phyloP scores from a whole-genome alignment of 2,113 vertebrate genomes.

The Forbesichthys agassizii region DNA sequence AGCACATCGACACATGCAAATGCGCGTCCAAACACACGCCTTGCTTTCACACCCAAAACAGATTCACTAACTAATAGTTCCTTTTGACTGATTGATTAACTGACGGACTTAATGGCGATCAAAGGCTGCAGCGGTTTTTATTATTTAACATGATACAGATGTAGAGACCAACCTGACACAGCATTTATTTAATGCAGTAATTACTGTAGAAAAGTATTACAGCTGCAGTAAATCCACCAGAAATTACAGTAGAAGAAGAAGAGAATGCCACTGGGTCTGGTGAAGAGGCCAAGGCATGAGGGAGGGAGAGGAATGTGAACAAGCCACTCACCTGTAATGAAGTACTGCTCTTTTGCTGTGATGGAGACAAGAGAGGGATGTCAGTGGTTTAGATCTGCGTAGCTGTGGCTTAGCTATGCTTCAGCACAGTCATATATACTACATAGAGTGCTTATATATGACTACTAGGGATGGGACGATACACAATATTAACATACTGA shows the following conservation, averaged over 20 bases:
- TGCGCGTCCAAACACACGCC: too few relatives aligned
- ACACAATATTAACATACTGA: slow-evolving; percentile 27
- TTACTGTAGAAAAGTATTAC: too few relatives aligned
- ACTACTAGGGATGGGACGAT: slow-evolving; percentile 37
- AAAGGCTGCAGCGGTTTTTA: too few relatives aligned
- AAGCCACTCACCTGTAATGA: slow-evolving; percentile 82
- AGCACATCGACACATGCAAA: too few relatives aligned
- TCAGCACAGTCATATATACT: slow-evolving; percentile 66
- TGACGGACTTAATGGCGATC: too few relatives aligned
- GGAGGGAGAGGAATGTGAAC: slow-evolving; percentile 33
- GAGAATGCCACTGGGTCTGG: not conserved
- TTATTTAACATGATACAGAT: too few relatives aligned
- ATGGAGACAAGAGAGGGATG: slow-evolving; percentile 76
- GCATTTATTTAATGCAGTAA: too few relatives aligned
- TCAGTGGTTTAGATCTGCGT: slow-evolving; percentile 69
- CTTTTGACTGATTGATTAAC: too few relatives aligned
- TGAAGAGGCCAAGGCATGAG: not conserved
- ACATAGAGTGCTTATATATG: slow-evolving; percentile 62
- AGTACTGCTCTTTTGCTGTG: slow-evolving; percentile 84
- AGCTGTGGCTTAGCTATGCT: slow-evolving; percentile 62
- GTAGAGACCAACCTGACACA: too few relatives aligned
- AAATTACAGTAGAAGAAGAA: not conserved
- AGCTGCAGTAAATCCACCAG: too few relatives aligned
- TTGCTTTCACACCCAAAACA: too few relatives aligned
- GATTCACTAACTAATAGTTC: too few relatives aligned